phyloP scores from a whole-genome alignment of 1,140 invertebrate genomes.

The Leptinotarsa undecemlineata region DNA sequence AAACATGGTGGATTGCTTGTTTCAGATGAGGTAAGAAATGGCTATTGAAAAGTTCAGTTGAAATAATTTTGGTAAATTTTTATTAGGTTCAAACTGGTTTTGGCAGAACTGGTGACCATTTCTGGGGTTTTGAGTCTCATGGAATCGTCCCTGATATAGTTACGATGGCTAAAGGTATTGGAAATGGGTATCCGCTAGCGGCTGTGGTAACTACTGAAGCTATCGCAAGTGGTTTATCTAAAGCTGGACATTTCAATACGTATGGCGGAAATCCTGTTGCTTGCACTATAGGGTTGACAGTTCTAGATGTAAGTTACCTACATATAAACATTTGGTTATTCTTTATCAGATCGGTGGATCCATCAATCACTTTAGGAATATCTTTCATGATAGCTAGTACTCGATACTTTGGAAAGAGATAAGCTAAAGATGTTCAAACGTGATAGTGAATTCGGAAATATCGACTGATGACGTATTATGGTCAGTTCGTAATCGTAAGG shows the following conservation, averaged over 20 bases:
- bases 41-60: background rate
- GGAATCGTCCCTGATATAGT: constrained; percentile 90
- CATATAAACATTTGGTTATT: no score
- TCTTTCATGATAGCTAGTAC: no score
- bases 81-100: constrained; percentile 91
- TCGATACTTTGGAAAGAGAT: no score
- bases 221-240: constrained; percentile 75
- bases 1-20: constrained; percentile 85
- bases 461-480: no score
- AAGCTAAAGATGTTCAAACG: no score
- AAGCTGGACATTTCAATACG: constrained; percentile 91
- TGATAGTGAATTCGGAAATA: no score
- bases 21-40: constrained; percentile 79
- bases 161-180: constrained; percentile 86
- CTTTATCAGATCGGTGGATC: no score
- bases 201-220: constrained; percentile 89
- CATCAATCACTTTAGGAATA: no score
- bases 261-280: constrained; percentile 94
- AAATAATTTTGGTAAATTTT: background rate
- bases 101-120: constrained; percentile 89
- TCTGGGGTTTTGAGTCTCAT: constrained; percentile 93
- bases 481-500: no score
- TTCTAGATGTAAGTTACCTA: constrained; percentile 73
- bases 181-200: constrained; percentile 92
- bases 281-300: constrained; percentile 82